Percentiles rank a stretch among this genome's conserved stretches.
phyloP scores from a whole-genome alignment of 2,113 vertebrate species.

The Erinaceus europaeus region DNA sequence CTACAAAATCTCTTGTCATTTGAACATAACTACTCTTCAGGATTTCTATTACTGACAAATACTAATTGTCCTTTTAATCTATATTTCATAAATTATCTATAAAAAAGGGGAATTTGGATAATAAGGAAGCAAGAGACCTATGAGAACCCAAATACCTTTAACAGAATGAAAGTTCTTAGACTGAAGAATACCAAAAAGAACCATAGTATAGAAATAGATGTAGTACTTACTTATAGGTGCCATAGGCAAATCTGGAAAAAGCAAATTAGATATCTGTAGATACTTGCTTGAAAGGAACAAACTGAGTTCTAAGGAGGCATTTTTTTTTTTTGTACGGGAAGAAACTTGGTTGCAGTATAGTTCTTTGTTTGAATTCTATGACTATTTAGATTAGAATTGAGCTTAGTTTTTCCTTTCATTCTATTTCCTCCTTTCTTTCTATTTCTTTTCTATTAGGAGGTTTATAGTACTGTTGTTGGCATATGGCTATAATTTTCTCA shows the following conservation, averaged over 20 bases:
- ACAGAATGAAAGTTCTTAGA: neutral
- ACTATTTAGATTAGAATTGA: too few species aligned
- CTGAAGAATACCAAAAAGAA: neutral
- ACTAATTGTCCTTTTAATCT: neutral
- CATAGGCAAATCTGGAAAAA: neutral
- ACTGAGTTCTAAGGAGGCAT: neutral
- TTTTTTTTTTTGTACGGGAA: neutral
- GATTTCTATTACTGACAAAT: neutral
- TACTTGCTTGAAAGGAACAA: neutral
- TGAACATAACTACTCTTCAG: too few species aligned
- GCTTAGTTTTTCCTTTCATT: too few species aligned
- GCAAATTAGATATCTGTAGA: neutral
- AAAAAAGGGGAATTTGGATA: neutral
- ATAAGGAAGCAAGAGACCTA: neutral
- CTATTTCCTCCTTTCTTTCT: too few species aligned
- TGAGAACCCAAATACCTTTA: neutral
- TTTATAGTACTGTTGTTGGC: too few species aligned
- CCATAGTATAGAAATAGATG: neutral
- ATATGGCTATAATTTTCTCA: too few species aligned
- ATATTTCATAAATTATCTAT: neutral
- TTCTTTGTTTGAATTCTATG: neutral
- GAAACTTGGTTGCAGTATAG: neutral
- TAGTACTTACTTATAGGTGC: constrained; percentile 34
- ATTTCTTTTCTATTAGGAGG: too few species aligned
- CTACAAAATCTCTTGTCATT: too few species aligned